phyloP scores from a whole-genome alignment of 2,113 vertebrate species.

The Bujurquina vittata region DNA sequence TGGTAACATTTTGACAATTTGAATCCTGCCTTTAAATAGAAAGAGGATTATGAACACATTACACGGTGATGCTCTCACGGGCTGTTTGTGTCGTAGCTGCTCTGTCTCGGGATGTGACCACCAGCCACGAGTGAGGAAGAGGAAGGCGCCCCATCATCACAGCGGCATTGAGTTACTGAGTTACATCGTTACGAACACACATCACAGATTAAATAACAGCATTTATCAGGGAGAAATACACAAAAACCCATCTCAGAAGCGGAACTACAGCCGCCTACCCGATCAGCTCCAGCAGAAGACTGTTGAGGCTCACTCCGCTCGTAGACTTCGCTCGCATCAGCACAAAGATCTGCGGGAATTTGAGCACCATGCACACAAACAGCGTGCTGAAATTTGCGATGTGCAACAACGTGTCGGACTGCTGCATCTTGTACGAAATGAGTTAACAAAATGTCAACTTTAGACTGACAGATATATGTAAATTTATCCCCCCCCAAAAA shows the following conservation, averaged over 20 bases:
- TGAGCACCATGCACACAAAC: slow-evolving; percentile 86
- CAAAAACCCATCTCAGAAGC: not conserved
- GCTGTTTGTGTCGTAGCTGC: not conserved
- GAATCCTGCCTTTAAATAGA: rapidly evolving
- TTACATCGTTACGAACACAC: not conserved
- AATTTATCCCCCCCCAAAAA: not conserved
- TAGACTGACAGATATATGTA: not conserved
- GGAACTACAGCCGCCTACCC: slow-evolving; percentile 76
- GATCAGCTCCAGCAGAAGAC: slow-evolving; percentile 87
- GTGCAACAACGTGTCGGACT: slow-evolving; percentile 66
- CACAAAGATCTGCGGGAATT: slow-evolving; percentile 89
- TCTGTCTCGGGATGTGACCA: not conserved
- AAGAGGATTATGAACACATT: not conserved
- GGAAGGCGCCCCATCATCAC: slow-evolving; percentile 2
- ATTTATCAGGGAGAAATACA: not conserved
- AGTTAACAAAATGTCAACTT: not conserved
- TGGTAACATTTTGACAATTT: not conserved
- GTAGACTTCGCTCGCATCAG: slow-evolving; percentile 83
- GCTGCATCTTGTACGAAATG: slow-evolving; percentile 52
- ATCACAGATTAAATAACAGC: not conserved
- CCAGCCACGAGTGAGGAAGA: not conserved
- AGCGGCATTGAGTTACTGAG: too few relatives aligned
- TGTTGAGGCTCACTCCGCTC: slow-evolving; percentile 85
- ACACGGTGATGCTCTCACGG: not conserved
- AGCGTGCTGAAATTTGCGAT: slow-evolving; percentile 88